Base-by-base conservation (phyloP, 1,140 invertebrate genomes). In the Caenorhabditis tropicalis region DNA sequence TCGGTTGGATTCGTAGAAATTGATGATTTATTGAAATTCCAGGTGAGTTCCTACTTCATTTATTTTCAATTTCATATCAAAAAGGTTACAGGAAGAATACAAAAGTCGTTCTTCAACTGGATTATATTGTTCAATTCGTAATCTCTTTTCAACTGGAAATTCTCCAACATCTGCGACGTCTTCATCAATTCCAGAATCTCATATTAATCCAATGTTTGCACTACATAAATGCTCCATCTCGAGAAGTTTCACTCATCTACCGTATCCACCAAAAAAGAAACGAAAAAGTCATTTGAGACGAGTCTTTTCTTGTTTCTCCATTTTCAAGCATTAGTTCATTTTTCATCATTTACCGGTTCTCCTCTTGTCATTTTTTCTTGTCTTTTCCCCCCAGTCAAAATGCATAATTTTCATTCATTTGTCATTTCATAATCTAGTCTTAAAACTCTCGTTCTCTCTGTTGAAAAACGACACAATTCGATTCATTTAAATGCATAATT, bases 281-380 rank as follows among this genome's bases (percentile, higher is more conserved):
- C 29, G 60, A 36, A 70, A 70, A 70, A 70, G 60, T 70, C 60
- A 70, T 36, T 70, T 70, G 60, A 70, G 60, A 70, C n/a, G 60
- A n/a, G 60, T 70, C 19, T 70, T 70, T n/a, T 70, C 60, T 9
- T 70, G 60, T 36, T 70, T 70, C 19, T 70, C 60, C 12, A 70
- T 70, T 39, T 70, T 70, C 31, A 70, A 70, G 24, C 31, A 70
- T 70, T 70, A 70, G 60, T 70, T 70, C 24, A 39, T 70, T 36
- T 27, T 27, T 31, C 21, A 7, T 1, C 33, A 39, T 9, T 36
- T 24, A 65, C 58, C 27, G 58, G 29, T 65, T 65, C 10, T n/a
- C n/a, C n/a, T n/a, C n/a, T n/a, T n/a, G 39, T 43, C 31, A 19
- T 65, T 19, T n/a, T 65, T 36, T 36, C 31, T 33, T 36, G 1